Conservation (phyloP, 1,140 invertebrate genomes). For the Theocolax elegans region DNA sequence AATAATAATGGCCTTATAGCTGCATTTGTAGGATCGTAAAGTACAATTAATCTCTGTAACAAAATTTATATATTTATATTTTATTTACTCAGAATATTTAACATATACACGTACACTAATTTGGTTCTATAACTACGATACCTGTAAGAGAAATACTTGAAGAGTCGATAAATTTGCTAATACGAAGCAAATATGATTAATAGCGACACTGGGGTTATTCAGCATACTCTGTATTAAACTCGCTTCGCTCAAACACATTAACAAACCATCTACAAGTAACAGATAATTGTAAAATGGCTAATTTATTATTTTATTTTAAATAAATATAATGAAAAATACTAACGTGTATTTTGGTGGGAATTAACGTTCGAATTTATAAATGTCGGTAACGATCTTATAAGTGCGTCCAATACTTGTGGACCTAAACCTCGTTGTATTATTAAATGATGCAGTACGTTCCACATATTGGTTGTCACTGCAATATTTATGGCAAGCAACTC, state of each 20-base stretch:
- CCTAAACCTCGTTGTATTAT: slow-evolving; percentile 71
- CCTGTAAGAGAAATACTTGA: slow-evolving; percentile 62
- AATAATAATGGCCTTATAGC: slow-evolving; percentile 62
- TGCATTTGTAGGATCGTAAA: slow-evolving; percentile 69
- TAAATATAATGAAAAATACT: slow-evolving; percentile 26
- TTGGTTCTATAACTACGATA: slow-evolving; percentile 34
- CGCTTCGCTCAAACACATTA: slow-evolving; percentile 65
- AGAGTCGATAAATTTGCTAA: slow-evolving; percentile 57
- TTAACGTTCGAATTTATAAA: slow-evolving; percentile 50
- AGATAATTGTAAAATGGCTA: slow-evolving; percentile 35
- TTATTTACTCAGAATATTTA: neutral
- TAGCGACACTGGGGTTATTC: slow-evolving; percentile 59
- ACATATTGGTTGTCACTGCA: slow-evolving; percentile 72
- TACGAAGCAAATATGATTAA: slow-evolving; percentile 62
- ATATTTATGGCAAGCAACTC: slow-evolving; percentile 76
- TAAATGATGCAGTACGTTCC: slow-evolving; percentile 72
- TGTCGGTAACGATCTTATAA: slow-evolving; percentile 59
- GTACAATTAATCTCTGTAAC: slow-evolving; percentile 62
- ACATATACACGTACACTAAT: slow-evolving; percentile 4
- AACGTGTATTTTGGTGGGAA: slow-evolving; percentile 52
- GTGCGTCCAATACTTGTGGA: slow-evolving; percentile 69
- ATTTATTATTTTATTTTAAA: neutral
- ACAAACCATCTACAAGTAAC: slow-evolving; percentile 58
- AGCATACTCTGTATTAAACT: slow-evolving; percentile 65
- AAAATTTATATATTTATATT: slow-evolving; percentile 20